Base-by-base conservation (phyloP, 2,113 vertebrate genomes). In the Lophura nycthemera region DNA sequence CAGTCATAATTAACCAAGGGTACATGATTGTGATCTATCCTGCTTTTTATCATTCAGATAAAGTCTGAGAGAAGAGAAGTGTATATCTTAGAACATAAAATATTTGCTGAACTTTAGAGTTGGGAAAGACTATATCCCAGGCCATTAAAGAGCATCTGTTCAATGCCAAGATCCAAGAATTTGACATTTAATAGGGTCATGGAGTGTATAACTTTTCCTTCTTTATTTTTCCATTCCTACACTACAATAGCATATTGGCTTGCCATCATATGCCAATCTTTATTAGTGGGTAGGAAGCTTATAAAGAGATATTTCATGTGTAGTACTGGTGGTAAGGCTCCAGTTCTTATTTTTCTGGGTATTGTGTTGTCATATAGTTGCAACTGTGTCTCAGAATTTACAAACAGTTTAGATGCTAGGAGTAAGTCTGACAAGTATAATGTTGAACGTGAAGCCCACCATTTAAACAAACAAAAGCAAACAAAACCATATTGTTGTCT, bases 31-130 rank as follows among this genome's bases (percentile, higher is more conserved):
- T 84, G 48, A 65, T 91, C 94, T 88, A 78, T 88, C 63, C 93
- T 95, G 96, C 66, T 95, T 95, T 94, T 24, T 88, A 38, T 96
- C 94, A 93, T 48, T 60, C n/a, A 83, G 94, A 95, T 97, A 86
- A 92, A 86, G 73, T 20, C 80, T 92, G 69, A 78, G 73, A 64
- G 67, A 71, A 24, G 21, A 48, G 36, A 40, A 92, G 4, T 1
- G 6, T 42, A 21, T 57, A 83, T 69, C 50, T 83, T 83, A 86
- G 72, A 89, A 72, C 16, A 11, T 82, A 82, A 91, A 91, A 65
- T 90, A 90, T 50, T 86, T 93, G 76, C 85, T 81, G 76, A 95
- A 50, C 61, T 72, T 8, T 67, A 61, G 61, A 86, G 34, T 7
- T 77, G 32, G 79, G 64, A 88, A 83, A 78, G 79, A 72, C 69